Conservation (phyloP, 2,888 invertebrate genomes). For the Phasia obesa region DNA sequence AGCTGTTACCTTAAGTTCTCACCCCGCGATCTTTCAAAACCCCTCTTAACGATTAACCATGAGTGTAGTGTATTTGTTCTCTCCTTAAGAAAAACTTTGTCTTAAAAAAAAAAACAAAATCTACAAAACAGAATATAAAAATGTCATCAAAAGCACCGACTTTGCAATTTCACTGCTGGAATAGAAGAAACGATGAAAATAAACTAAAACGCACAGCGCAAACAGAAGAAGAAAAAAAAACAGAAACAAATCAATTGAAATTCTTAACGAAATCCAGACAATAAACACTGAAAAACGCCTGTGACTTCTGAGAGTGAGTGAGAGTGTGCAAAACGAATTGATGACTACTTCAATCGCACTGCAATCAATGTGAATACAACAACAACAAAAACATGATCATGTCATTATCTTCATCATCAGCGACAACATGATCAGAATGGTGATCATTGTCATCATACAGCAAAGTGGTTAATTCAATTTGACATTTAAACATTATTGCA, state of each 20-base stretch:
- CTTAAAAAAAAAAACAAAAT: conserved; percentile 13
- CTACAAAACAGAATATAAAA: conserved; percentile 36
- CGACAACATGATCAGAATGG: conserved; percentile 36
- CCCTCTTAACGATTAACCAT: conserved; percentile 26
- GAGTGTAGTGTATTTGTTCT: conserved; percentile 33
- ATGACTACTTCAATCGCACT: conserved; percentile 69
- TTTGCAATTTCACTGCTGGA: conserved; percentile 50
- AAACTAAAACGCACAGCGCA: conserved; percentile 9
- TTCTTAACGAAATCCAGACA: conserved; percentile 63
- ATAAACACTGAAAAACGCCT: conserved; percentile 43
- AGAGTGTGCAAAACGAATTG: conserved; percentile 62
- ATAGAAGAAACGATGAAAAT: conserved; percentile 27
- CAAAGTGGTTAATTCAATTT: conserved; percentile 71
- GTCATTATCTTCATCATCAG: conserved; percentile 51
- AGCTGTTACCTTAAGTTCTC: conserved; percentile 58
- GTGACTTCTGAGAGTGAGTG: conserved; percentile 10
- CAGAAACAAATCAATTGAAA: conserved; percentile 69
- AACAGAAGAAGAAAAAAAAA: conserved; percentile 11
- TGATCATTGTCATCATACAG: conserved; percentile 50
- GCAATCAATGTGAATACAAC: conserved; percentile 49
- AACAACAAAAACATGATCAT: conserved; percentile 56
- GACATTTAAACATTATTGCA: conserved; percentile 72
- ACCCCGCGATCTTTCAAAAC: neutral
- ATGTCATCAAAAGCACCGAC: conserved; percentile 70
- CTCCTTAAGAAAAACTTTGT: conserved; percentile 34